phyloP scores from a whole-genome alignment of 2,888 invertebrate species.

The Acrocyrtus sp. region DNA sequence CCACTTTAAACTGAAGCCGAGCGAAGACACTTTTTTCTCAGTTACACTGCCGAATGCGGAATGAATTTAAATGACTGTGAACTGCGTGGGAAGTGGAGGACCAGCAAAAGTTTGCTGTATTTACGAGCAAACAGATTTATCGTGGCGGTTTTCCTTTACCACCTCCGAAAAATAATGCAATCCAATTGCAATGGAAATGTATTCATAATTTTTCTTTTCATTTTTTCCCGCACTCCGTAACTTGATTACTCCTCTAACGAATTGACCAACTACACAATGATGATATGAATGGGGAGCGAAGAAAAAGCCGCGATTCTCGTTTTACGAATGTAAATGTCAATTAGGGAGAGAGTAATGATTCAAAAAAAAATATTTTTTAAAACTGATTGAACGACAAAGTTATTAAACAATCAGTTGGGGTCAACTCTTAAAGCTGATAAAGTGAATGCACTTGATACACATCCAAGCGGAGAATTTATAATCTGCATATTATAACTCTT shows the following conservation, averaged over 20 bases:
- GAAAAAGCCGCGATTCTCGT: slow-evolving; percentile 34
- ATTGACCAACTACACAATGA: too few relatives aligned
- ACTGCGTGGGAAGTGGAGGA: slow-evolving; percentile 40
- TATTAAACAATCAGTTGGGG: slow-evolving; percentile 39
- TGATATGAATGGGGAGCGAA: slow-evolving; percentile 10
- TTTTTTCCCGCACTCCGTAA: slow-evolving; percentile 6
- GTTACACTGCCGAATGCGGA: too few relatives aligned
- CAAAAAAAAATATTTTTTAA: slow-evolving; percentile 36
- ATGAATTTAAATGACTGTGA: too few relatives aligned
- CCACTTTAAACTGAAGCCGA: too few relatives aligned
- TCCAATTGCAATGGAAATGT: slow-evolving; percentile 12
- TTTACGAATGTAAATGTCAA: slow-evolving; percentile 51
- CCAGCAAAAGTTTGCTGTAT: too few relatives aligned
- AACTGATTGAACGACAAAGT: slow-evolving; percentile 44
- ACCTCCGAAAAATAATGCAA: slow-evolving; percentile 24
- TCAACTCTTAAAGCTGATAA: not conserved
- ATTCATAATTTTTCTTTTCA: slow-evolving; percentile 7
- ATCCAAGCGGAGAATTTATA: too few relatives aligned
- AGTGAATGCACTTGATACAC: not conserved
- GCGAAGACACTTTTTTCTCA: too few relatives aligned
- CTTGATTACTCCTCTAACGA: too few relatives aligned
- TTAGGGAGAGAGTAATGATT: slow-evolving; percentile 50
- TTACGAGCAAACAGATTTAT: slow-evolving; percentile 8
- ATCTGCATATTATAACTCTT: too few relatives aligned
- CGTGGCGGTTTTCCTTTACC: slow-evolving; percentile 25